Evolutionary conservation across 2,113 vertebrate genomes (phyloP), one percentile per base, ranked within the genome.

Genomic region (Progne subis): DNA sequence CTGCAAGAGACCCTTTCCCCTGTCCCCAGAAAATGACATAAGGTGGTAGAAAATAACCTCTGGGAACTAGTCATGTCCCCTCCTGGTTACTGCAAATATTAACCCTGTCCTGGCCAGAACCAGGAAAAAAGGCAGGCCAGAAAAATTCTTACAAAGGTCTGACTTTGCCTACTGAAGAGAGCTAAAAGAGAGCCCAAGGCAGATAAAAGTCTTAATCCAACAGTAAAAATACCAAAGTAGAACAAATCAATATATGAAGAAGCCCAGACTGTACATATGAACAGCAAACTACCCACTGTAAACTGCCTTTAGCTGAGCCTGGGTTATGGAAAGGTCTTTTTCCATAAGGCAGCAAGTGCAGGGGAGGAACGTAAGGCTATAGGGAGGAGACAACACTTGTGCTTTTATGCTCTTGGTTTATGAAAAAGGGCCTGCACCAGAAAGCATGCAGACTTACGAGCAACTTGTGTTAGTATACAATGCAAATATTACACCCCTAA

Each of bases 231-330:
- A 13, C 3, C 13, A 43, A 60, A 86, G 14, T 13, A 72, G 8
- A 56, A 53, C 12, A 37, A 64, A 65, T 11, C 32, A 84, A 65
- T 25, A 31, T 2, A 77, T 25, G 20, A 88, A 70, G 5, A 82
- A 82, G n/a, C 17, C 16, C 2, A 2, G 29, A 41, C 5, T 31
- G 11, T n/a, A 47, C 8, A 34, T 15, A 64, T 1, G 2, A 65
- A 15, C 63, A 89, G 25, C 64, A 84, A 77, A 39, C 10, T 50
- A 77, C 3, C 5, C 18, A 49, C 1, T 52, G 11, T 46, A 70
- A 92, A 79, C 20, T 65, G 37, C 18, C 34, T 82, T 88, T 43
- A 79, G 18, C 28, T 53, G 12, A 67, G 39, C n/a, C 26, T 65
- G 37, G 4, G 24, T 70, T 85, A 63, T 18, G 13, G 46, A 47